Conservation (phyloP, 92 coral and sea anemone species). For the Ricordea florida region DNA sequence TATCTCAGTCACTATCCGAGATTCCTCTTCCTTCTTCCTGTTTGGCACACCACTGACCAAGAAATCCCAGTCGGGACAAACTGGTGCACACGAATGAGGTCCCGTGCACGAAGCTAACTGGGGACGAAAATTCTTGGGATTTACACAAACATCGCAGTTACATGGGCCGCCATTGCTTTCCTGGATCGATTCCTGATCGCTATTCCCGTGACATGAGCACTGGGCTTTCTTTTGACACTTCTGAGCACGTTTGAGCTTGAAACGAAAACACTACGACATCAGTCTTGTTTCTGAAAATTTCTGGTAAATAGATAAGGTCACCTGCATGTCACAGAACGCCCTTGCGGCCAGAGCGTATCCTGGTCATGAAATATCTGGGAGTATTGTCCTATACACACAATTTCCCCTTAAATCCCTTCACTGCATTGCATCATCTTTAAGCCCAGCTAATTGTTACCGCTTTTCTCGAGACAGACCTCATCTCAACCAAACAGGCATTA, state of each 20-base stretch:
- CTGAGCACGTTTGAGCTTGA: slow-evolving; percentile 33
- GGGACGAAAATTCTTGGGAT: slow-evolving; percentile 31
- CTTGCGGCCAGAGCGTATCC: too few relatives aligned
- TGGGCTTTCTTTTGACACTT: slow-evolving; percentile 22
- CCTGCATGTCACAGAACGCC: too few relatives aligned
- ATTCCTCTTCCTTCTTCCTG: slow-evolving; percentile 22
- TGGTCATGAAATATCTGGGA: too few relatives aligned
- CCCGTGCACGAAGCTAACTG: slow-evolving; percentile 31
- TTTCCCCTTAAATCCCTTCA: too few relatives aligned
- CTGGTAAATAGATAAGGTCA: too few relatives aligned
- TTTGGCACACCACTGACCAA: slow-evolving; percentile 29
- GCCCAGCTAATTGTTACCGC: too few relatives aligned
- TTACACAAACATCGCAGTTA: slow-evolving; percentile 9
- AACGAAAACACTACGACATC: not conserved
- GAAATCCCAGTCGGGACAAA: slow-evolving; percentile 29
- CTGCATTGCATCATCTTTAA: too few relatives aligned
- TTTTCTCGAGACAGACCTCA: too few relatives aligned
- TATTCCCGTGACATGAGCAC: not conserved
- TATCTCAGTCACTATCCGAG: slow-evolving; percentile 29
- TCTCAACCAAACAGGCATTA: too few relatives aligned
- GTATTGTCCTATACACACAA: too few relatives aligned
- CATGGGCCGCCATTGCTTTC: slow-evolving; percentile 12
- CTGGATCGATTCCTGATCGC: slow-evolving; percentile 1
- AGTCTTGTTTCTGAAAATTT: too few relatives aligned
- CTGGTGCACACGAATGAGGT: slow-evolving; percentile 29